Evolutionary conservation across 2,113 vertebrate genomes (phyloP).

Genomic region (Abramis brama): DNA sequence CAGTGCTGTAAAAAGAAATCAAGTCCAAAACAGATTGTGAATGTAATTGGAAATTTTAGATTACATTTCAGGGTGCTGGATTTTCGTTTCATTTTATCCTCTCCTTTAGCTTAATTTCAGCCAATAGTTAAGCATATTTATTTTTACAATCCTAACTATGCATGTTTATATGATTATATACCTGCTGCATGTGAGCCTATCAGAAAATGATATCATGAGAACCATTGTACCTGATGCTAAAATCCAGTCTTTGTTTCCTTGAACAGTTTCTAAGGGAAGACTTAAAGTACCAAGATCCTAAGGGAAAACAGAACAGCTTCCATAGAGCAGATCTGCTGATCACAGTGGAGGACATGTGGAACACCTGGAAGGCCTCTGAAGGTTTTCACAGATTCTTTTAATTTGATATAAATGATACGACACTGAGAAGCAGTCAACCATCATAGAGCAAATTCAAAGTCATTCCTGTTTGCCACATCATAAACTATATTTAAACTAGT

Average conservation of each 20-base stretch:
- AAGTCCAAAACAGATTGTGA: not conserved
- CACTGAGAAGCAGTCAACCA: not conserved
- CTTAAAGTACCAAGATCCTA: slow-evolving; percentile 86
- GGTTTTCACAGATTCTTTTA: slow-evolving; percentile 72
- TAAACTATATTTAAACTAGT: not conserved
- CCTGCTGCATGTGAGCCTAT: not conserved
- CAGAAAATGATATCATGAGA: not conserved
- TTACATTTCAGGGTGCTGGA: not conserved
- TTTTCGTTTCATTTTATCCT: not conserved
- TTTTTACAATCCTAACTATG: not conserved
- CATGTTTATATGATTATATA: not conserved
- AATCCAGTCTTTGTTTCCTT: slow-evolving; percentile 34
- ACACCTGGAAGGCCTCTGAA: slow-evolving; percentile 87
- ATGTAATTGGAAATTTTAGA: not conserved
- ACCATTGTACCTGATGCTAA: not conserved
- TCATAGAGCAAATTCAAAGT: not conserved
- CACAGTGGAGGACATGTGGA: slow-evolving; percentile 95
- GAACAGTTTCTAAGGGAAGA: slow-evolving; percentile 90
- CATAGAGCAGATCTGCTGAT: slow-evolving; percentile 90
- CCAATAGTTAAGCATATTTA: not conserved
- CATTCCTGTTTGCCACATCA: not conserved
- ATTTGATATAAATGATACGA: not conserved
- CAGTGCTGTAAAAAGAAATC: not conserved
- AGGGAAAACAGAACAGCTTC: slow-evolving; percentile 90
- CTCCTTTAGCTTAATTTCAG: not conserved